Evolutionary conservation across 2,888 invertebrate species (phyloP).

Genomic region (Acrobasis repandana): DNA sequence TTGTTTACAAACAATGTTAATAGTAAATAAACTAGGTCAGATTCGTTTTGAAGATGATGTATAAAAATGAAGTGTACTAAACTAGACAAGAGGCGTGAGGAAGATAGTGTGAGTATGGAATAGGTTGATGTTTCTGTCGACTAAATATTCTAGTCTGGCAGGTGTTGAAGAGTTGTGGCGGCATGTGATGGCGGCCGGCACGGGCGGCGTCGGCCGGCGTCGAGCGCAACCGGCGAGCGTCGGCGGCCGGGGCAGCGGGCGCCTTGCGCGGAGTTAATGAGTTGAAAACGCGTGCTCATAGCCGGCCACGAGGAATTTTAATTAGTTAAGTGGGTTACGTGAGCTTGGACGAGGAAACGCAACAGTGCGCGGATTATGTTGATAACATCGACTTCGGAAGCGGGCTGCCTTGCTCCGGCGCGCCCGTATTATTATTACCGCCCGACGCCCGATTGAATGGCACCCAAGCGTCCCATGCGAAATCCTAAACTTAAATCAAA

Average conservation of each 20-base stretch:
- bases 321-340: constrained; percentile 66
- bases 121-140: not conserved
- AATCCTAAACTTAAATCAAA: not conserved
- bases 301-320: constrained; percentile 65
- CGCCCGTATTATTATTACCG: constrained; percentile 15
- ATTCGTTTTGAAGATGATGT: not conserved
- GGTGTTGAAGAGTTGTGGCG: not conserved
- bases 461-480: constrained; percentile 5
- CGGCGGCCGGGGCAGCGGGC: constrained; percentile 21
- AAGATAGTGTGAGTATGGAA: not conserved
- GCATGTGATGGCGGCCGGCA: not conserved
- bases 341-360: constrained; percentile 52
- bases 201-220: constrained; percentile 5
- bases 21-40: too few species aligned
- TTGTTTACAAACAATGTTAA: not conserved
- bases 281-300: constrained; percentile 59
- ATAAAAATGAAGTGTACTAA: not conserved
- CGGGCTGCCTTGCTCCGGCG: constrained; percentile 33
- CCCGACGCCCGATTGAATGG: constrained; percentile 6
- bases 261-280: constrained; percentile 51
- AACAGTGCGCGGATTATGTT: constrained; percentile 47
- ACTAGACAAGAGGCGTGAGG: not conserved
- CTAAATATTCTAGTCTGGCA: not conserved
- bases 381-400: constrained; percentile 39
- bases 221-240: too few species aligned